A percentile compares a stretch with the other conserved stretches of the same genome.
Evolutionary conservation across 2,797 vertebrate genomes (phyloP).

Genomic region (Clarias laeviceps): DNA sequence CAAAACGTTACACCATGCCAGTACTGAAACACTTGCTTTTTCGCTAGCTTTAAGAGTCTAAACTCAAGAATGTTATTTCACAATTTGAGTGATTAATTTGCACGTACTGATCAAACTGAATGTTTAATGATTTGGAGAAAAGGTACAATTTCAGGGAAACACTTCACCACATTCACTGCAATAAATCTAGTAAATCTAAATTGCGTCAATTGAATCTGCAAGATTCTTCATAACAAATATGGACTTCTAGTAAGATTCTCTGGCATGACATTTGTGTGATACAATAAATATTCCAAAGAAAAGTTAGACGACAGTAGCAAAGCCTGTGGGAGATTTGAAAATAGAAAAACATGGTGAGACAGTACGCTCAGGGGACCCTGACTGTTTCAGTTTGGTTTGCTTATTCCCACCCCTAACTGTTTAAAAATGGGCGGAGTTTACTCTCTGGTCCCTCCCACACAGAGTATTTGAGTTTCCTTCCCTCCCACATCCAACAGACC

Average conservation of each 20-base stretch:
- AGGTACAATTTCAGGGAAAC: neutral
- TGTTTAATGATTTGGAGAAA: no score
- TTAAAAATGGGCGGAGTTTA: conserved; percentile 45
- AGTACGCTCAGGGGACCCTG: neutral
- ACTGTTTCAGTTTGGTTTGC: conserved; percentile 28
- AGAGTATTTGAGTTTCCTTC: conserved; percentile 69
- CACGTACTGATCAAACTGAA: neutral
- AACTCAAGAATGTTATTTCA: neutral
- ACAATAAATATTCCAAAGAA: neutral
- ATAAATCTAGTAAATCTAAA: neutral
- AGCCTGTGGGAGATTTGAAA: neutral
- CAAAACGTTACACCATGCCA: neutral
- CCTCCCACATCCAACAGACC: conserved; percentile 63
- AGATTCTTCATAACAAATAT: neutral
- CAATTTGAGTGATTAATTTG: neutral
- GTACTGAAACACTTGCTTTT: neutral
- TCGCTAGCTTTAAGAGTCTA: neutral
- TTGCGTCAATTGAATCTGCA: neutral
- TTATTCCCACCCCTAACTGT: conserved; percentile 31
- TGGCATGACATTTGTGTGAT: neutral
- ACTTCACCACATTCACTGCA: neutral
- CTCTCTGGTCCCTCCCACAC: conserved; percentile 61
- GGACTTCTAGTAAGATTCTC: neutral
- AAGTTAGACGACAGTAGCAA: neutral
- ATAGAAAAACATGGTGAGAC: neutral